Evolutionary conservation across 2,113 vertebrate genomes (phyloP).

Genomic region (Solenodon paradoxus): DNA sequence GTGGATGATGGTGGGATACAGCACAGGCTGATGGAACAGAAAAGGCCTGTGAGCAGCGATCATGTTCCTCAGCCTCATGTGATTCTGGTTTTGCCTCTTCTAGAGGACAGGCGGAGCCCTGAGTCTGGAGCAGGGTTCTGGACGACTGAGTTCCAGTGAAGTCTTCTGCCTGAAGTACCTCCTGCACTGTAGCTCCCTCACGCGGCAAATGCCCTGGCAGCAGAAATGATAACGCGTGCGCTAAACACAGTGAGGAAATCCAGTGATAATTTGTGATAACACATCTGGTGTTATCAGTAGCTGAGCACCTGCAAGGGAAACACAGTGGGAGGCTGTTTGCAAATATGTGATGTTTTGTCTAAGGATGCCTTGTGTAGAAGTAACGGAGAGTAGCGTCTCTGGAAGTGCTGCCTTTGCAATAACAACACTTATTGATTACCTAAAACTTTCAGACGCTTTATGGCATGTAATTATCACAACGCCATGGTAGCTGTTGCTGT

Average conservation of each 20-base stretch:
- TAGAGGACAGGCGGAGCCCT: no score
- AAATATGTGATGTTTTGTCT: neutral
- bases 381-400: neutral
- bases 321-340: neutral
- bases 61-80: neutral
- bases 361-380: neutral
- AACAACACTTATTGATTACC: neutral
- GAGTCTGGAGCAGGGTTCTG: neutral
- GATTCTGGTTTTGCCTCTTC: neutral
- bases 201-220: neutral
- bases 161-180: neutral
- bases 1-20: no score
- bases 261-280: neutral
- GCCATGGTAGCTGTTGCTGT: neutral
- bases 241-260: neutral
- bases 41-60: fast-evolving
- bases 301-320: neutral
- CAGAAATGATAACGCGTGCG: neutral
- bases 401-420: neutral
- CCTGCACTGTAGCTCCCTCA: neutral
- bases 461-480: neutral
- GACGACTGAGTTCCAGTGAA: neutral
- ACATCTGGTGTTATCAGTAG: neutral
- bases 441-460: neutral
- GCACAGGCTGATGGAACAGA: neutral